Base-by-base conservation (phyloP, 1,140 invertebrate genomes). In the Drosophila chauvacae region DNA sequence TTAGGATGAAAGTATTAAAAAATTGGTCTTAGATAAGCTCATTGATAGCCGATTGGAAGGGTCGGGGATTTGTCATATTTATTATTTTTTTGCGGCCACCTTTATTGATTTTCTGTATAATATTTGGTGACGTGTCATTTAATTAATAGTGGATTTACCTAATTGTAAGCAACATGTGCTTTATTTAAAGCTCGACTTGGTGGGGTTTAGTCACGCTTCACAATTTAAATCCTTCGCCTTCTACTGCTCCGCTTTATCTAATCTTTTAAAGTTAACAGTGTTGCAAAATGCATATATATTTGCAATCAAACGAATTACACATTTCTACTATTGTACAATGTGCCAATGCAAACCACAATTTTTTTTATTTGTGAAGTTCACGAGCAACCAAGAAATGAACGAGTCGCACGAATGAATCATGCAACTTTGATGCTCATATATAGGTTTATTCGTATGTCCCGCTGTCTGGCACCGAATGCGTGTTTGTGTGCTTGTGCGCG, bases 281-380 rank as follows among this genome's bases (percentile, higher is more conserved):
- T 35, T 35, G 33, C 10, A 35, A 11, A 35, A 35, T 77, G 62
- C 61, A 37, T 45, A 23, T 28, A 45, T 23, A 51, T 28, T 55
- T 60, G 20, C 18, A 57, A 51, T 76, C 30, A 33, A 30, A 18
- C 14, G 13, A 16, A 42, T 41, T 26, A 45, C 30, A 51, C 23
- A 64, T 70, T 44, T 55, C 30, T 51, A 30, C 16, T n/a, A 41
- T 53, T 56, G 28, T 23, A n/a, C 28, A 28, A 20, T 62, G 56
- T 68, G 76, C 69, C 82, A 85, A 68, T 85, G 82, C 82, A 78
- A 85, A 70, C 83, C 79, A 70, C 75, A 53, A 71, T 81, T 81
- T 66, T 79, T 70, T 56, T 79, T 9, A 30, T 30, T 86, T 70
- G 10, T 66, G 55, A 83, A 82, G 76, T 83, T 79, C 66, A 79